Base-by-base conservation (phyloP, 1,140 invertebrate species). In the Macrobrachium nipponense region DNA sequence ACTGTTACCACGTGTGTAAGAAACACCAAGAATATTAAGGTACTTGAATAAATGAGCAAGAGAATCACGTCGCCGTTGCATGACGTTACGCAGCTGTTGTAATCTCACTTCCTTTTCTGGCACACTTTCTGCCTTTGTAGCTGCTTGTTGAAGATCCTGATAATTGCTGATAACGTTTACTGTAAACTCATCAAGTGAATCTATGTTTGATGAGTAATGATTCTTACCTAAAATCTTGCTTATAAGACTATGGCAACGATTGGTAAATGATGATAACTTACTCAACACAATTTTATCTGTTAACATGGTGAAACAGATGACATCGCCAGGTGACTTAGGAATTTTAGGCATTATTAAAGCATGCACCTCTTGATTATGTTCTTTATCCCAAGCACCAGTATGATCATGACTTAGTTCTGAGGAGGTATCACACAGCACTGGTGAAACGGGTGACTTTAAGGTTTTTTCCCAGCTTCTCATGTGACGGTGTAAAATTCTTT, bases 401-500 rank as follows among this genome's bases (percentile, higher is more conserved):
- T 79, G 83, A 62, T 79, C 64, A 73, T 73, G 23, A n/a, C 5
- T 64, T 18, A 82, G 44, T 27, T 87, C 86, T 64, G 78, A 81
- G 64, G 60, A 82, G 18, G 70, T 72, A 62, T 86, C 80, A 77
- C 64, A 70, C n/a, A 88, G 68, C 11, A 86, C 23, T 85, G 89
- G 89, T 92, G 92, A 91, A 92, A 87, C 89, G n/a, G 88, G 80
- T 64, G 77, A 79, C 27, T 86, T 60, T 18, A 89, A 62, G 18
- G 80, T 77, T 90, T 89, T 93, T 92, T 94, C 93, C 92, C 94
- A 98, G 89, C 97, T 95, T 89, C 96, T 95, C 5, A 97, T 94
- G 89, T 95, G 95, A 91, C 97, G 98, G 89, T 96, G 95, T 2
- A 99, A 90, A 36, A 95, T 96, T 87, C 95, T 94, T 90, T 98